Base-by-base conservation (phyloP, 2,113 vertebrate species). In the Apeltes quadracus region DNA sequence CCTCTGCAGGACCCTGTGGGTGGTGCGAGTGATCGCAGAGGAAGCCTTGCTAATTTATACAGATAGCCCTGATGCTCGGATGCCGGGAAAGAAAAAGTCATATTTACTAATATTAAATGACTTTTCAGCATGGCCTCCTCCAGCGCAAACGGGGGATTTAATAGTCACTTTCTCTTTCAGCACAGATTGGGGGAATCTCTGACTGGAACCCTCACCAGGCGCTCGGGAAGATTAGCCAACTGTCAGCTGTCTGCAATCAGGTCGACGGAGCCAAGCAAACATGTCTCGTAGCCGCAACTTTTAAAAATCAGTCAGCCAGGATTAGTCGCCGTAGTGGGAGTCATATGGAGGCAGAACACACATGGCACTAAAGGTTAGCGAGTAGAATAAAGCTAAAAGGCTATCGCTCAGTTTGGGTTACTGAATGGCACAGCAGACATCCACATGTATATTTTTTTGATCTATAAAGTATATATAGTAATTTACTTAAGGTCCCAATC, bases 281-380 rank as follows among this genome's bases (percentile, higher is more conserved):
- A 73, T 55, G 68, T 76, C 88, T 53, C 11, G 38, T 48, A 72
- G 84, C 62, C 25, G 82, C 73, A 79, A 72, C 68, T 58, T 80
- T 80, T 69, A 74, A 79, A 78, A 76, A 55, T 59, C 83, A 84
- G 86, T 82, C 85, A 81, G 73, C 87, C 85, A 86, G 80, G 73
- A 85, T 90, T 83, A 90, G 69, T 53, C 20, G 16, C 69, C 29
- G 57, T 59, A 73, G 83, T 16, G 69, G 55, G 75, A 79, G 77
- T 58, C 70, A 32, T 15, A 63, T 62, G 81, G 72, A 79, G 78
- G 38, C 69, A 55, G 25, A 63, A 71, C 72, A 75, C 58, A 68
- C 43, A 3, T 51, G 50, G 57, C 67, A 34, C 79, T 69, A 72
- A 36, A 18, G 61, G 58, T 81, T 83, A 88, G 85, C 82, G 78